Conservation (phyloP, 2,888 invertebrate genomes). For the Sarcophaga rosellei region DNA sequence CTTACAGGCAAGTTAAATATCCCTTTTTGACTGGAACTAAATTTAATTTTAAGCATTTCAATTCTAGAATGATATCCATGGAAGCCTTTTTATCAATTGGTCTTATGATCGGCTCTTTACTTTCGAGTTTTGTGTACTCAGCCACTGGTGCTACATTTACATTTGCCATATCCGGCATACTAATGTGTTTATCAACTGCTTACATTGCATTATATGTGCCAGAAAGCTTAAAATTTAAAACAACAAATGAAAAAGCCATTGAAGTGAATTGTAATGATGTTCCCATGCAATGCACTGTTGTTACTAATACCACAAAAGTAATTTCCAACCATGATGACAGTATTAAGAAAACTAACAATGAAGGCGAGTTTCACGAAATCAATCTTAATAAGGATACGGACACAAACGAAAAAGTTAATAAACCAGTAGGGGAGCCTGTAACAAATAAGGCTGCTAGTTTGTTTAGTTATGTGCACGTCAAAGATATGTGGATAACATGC, state of each 20-base stretch:
- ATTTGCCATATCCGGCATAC: constrained; percentile 75
- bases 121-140: constrained; percentile 84
- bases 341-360: background rate
- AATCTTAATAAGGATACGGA: constrained; percentile 1
- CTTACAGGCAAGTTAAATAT: constrained; percentile 82
- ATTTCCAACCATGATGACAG: background rate
- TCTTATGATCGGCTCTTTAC: constrained; percentile 83
- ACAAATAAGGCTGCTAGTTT: constrained; percentile 72
- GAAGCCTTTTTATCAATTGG: constrained; percentile 85
- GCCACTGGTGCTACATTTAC: constrained; percentile 75
- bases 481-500: constrained; percentile 78
- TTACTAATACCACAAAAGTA: constrained; percentile 58
- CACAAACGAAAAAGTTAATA: background rate
- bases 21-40: background rate
- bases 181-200: constrained; percentile 74
- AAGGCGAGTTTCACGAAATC: constrained; percentile 42
- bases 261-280: constrained; percentile 51
- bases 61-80: constrained; percentile 84
- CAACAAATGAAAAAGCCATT: constrained; percentile 53
- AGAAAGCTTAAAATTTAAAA: constrained; percentile 76
- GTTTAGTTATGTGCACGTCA: constrained; percentile 75
- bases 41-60: background rate
- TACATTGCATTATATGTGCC: constrained; percentile 76
- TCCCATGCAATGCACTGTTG: constrained; percentile 64
- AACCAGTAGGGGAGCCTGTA: constrained; percentile 5